These are phyloP conservation scores for Drosophila limbata DNA, from an alignment of 2,888 invertebrate species.

Conservation along the genomic window DNA sequence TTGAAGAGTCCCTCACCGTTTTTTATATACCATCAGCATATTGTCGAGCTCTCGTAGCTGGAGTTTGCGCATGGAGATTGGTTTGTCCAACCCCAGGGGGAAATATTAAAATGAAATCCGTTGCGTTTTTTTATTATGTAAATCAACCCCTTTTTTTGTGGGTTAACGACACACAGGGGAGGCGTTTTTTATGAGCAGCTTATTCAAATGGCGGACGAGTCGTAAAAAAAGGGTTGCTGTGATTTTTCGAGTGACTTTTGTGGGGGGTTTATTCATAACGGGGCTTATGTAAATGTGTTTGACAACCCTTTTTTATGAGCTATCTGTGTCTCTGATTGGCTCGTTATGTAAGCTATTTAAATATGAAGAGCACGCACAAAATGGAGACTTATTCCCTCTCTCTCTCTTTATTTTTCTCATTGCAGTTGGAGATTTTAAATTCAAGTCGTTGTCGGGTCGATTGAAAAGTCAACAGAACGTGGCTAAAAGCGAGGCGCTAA, in stretches of 20 bases:
- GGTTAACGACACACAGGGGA: conserved; percentile 49
- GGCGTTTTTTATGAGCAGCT: conserved; percentile 57
- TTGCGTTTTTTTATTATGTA: conserved; percentile 72
- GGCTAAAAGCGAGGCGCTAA: conserved; percentile 46
- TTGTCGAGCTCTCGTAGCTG: conserved; percentile 22
- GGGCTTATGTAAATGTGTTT: conserved; percentile 67
- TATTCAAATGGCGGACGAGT: conserved; percentile 70
- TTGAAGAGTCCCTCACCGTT: conserved; percentile 37
- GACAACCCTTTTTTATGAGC: conserved; percentile 72
- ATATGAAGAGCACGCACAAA: conserved; percentile 37
- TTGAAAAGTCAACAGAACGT: conserved; percentile 41
- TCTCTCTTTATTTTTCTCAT: not conserved
- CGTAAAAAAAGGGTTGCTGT: conserved; percentile 73
- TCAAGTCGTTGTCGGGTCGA: conserved; percentile 29
- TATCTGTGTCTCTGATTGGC: conserved; percentile 59
- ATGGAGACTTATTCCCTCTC: conserved; percentile 26
- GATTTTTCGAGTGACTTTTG: conserved; percentile 49
- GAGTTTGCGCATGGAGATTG: conserved; percentile 67
- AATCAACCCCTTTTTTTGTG: conserved; percentile 80
- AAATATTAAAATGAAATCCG: conserved; percentile 81
- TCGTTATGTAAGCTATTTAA: conserved; percentile 32
- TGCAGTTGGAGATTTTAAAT: conserved; percentile 64
- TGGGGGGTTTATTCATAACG: conserved; percentile 39
- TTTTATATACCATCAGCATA: conserved; percentile 44
- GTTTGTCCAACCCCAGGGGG: conserved; percentile 44